Evolutionary conservation across 2,888 invertebrate species (phyloP), one percentile per base, ranked within the genome.

Genomic region (Hydrotaea cyrtoneurina): DNA sequence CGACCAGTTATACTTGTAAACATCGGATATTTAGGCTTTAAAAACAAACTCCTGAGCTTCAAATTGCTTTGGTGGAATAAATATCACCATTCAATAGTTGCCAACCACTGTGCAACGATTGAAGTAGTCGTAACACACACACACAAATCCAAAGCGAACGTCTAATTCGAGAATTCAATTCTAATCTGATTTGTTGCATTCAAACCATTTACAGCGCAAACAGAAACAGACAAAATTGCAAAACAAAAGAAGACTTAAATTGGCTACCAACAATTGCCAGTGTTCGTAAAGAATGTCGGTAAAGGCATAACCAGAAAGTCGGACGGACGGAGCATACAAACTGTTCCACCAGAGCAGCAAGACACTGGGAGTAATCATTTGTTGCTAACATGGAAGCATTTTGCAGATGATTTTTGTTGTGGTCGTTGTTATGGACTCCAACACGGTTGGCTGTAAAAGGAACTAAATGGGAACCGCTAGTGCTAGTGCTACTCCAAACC

Each of bases 131-230:
- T 50, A 50, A n/a, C 50, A 50, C 50, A 50, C n/a, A 50, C n/a
- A n/a, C n/a, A n/a, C n/a, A 55, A 55, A 26, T 1, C 59, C 23
- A 59, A 59, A 59, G 26, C 59, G 26, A 59, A 59, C 21, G 26
- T 23, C 59, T 59, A 59, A 59, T 59, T 59, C 59, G 59, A 59
- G 26, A 59, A 59, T 82, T 80, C 50, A 84, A 85, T 83, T 83
- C 81, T 85, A 83, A 85, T 85, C 85, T 80, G 83, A 86, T 82
- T 86, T 83, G 77, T 78, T 82, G 72, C 69, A 80, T 62, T n/a
- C n/a, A 74, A 46, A 13, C 78, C 74, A 72, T 81, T 74, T 79
- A 39, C 59, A 78, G 69, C 19, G 46, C 11, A 73, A 21, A 57
- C 3, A 23, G 13, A 19, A 43, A 64, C 15, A 66, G 46, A 66